Conservation (phyloP, 2,113 vertebrate genomes). For the Galemys pyrenaicus region DNA sequence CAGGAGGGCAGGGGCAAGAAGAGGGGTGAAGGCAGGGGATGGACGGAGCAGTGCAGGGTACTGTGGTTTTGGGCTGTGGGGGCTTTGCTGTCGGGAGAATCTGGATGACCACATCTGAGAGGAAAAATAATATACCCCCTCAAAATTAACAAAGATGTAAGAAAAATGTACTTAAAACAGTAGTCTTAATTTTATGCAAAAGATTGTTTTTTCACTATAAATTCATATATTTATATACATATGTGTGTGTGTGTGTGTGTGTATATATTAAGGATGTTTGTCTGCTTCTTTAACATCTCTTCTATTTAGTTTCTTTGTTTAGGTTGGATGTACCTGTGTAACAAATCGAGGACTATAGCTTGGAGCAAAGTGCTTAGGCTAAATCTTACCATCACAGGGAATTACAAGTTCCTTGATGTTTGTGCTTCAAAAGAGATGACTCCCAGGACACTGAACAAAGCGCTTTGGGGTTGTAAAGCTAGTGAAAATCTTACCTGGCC, state of each 20-base stretch:
- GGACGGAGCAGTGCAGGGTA: too few species aligned
- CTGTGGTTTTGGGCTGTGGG: too few species aligned
- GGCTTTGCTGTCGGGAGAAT: too few species aligned
- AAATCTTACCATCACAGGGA: background rate
- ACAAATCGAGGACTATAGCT: background rate
- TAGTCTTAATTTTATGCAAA: background rate
- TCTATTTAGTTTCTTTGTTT: background rate
- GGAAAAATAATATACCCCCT: too few species aligned
- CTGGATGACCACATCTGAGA: too few species aligned
- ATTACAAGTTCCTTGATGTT: background rate
- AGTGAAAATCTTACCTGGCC: background rate
- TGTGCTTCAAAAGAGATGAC: background rate
- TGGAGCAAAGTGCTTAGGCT: background rate
- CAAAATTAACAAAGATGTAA: too few species aligned
- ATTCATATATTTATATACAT: too few species aligned
- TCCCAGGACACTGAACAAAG: background rate
- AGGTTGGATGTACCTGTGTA: background rate
- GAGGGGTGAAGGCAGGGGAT: too few species aligned
- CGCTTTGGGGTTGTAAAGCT: background rate
- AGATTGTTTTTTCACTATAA: background rate
- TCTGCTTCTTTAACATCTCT: background rate
- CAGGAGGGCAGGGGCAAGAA: too few species aligned
- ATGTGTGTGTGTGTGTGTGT: background rate
- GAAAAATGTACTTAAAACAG: background rate
- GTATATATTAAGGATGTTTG: background rate